Evolutionary conservation across 2,888 invertebrate genomes (phyloP).

Genomic region (Tanytarsus gracilentus): DNA sequence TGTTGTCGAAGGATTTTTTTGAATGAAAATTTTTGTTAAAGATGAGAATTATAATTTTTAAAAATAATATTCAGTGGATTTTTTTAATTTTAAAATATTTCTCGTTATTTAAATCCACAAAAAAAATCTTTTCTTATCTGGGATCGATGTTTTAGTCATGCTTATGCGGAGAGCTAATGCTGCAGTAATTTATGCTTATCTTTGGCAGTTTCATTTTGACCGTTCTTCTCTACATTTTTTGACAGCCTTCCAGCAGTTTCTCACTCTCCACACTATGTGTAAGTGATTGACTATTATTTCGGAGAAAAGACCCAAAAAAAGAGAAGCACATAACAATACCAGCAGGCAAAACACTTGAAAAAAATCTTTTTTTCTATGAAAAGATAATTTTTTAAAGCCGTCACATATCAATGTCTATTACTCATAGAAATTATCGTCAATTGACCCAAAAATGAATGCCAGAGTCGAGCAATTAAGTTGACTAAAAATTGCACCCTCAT

Average conservation of each 20-base stretch:
- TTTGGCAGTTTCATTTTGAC: conserved; percentile 17
- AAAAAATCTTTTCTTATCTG: not conserved
- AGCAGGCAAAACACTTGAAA: conserved; percentile 15
- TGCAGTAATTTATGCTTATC: conserved; percentile 22
- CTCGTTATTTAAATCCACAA: too few relatives aligned
- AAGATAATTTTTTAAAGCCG: conserved; percentile 8
- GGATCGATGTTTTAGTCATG: not conserved
- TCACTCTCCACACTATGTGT: not conserved
- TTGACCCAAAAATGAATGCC: not conserved
- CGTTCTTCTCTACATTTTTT: not conserved
- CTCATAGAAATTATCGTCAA: not conserved
- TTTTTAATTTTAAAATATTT: too few relatives aligned
- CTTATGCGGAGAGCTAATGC: not conserved
- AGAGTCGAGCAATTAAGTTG: not conserved
- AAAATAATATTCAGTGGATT: too few relatives aligned
- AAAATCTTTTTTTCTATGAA: not conserved
- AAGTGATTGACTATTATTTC: not conserved
- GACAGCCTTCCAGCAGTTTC: not conserved
- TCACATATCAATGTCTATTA: not conserved
- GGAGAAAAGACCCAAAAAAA: not conserved
- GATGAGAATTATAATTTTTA: too few relatives aligned
- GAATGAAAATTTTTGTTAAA: too few relatives aligned
- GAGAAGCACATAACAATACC: conserved; percentile 17
- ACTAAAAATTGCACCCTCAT: not conserved
- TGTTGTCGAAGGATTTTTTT: not conserved